These are phyloP conservation scores for rat (Rattus norvegicus) DNA, from an alignment of 2,113 vertebrate species.

Conservation along the genomic window DNA sequence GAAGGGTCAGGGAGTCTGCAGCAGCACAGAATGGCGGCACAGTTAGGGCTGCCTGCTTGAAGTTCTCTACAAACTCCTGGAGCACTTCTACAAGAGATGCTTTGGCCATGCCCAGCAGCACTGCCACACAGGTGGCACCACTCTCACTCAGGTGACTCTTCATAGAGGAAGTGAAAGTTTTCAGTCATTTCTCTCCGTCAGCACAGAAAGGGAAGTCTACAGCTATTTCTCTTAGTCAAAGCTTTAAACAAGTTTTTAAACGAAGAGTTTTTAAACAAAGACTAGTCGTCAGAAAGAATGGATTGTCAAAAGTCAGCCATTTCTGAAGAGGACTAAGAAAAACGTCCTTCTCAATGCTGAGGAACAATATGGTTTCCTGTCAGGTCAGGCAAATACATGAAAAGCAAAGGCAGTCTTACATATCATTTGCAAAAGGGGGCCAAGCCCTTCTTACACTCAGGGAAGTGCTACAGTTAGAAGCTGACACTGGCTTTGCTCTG, in stretches of 20 bases:
- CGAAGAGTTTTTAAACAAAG: not conserved
- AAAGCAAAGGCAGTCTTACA: not conserved
- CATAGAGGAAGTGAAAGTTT: rapidly evolving
- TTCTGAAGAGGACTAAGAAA: not conserved
- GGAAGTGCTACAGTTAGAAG: not conserved
- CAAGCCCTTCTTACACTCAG: not conserved
- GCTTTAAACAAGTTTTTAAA: too few species aligned
- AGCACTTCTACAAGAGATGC: not conserved
- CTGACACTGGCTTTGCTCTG: slow-evolving; percentile 69
- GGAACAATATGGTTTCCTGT: not conserved
- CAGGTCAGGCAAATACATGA: not conserved
- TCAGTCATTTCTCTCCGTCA: not conserved
- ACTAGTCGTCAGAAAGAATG: not conserved
- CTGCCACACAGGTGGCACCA: rapidly evolving
- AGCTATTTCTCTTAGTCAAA: not conserved
- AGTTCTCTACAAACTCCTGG: not conserved
- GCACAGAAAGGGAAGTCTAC: not conserved
- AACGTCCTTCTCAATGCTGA: not conserved
- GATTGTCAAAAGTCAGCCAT: not conserved
- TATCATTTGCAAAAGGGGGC: not conserved
- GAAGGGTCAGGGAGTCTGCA: not conserved
- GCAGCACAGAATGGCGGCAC: not conserved
- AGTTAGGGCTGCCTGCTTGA: not conserved
- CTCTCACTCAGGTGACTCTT: rapidly evolving
- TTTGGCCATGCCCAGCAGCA: rapidly evolving